phyloP scores from a whole-genome alignment of 2,888 invertebrate species.

The Balanococcus diminutus region DNA sequence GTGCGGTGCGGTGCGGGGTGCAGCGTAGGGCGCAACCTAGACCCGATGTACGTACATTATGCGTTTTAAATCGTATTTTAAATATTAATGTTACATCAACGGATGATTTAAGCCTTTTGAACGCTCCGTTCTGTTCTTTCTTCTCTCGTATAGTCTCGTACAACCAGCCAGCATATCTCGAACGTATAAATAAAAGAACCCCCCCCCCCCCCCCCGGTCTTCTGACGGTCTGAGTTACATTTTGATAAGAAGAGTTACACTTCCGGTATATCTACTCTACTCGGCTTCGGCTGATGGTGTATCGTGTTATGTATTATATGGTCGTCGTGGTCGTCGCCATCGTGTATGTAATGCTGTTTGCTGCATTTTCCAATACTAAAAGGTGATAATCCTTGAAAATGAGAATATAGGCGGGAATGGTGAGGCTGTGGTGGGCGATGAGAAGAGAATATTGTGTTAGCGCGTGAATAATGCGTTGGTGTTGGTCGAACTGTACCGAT shows the following conservation, averaged over 20 bases:
- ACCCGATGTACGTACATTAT: background rate
- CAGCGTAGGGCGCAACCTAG: background rate
- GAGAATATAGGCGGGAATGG: conserved; percentile 6
- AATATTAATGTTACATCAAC: conserved; percentile 22
- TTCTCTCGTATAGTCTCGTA: background rate
- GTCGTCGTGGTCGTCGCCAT: background rate
- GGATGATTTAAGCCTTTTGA: background rate
- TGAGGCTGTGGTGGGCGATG: background rate
- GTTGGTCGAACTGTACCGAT: background rate
- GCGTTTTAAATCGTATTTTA: conserved; percentile 13
- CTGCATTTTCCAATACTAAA: background rate
- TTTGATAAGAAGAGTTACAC: conserved; percentile 4
- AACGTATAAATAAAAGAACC: no score
- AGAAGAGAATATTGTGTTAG: background rate
- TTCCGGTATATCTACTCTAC: background rate
- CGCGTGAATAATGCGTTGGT: conserved; percentile 18
- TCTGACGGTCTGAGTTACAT: background rate
- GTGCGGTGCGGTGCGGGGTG: background rate
- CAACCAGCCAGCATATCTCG: background rate
- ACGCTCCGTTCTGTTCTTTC: background rate
- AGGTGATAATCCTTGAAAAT: conserved; percentile 22
- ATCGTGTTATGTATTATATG: background rate
- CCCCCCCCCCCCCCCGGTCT: no score
- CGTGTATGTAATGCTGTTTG: background rate
- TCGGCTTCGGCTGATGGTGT: background rate